phyloP scores from a whole-genome alignment of 2,888 invertebrate species.

The Litoditis marina region DNA sequence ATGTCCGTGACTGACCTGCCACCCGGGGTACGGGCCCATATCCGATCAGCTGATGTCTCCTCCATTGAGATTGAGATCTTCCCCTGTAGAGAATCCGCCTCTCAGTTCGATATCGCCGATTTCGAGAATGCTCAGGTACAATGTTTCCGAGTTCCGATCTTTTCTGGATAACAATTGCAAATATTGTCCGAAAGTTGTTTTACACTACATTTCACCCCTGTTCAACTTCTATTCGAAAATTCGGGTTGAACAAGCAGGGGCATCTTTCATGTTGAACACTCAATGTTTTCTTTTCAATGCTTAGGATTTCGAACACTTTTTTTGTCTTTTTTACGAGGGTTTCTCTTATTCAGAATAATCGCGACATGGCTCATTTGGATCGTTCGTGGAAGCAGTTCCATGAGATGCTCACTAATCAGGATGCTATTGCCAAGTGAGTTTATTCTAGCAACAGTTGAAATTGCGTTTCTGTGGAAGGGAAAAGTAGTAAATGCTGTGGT shows the following conservation, averaged over 20 bases:
- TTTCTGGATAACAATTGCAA: too few species aligned
- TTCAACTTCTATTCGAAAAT: too few species aligned
- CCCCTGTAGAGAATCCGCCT: conserved; percentile 7
- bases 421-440: conserved; percentile 4
- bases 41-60: conserved; percentile 5
- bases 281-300: too few species aligned
- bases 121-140: not conserved
- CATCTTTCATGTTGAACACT: too few species aligned
- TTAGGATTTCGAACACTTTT: too few species aligned
- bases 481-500: too few species aligned
- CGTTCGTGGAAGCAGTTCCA: conserved; percentile 16
- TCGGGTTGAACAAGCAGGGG: too few species aligned
- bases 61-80: conserved; percentile 1
- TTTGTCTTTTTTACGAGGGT: too few species aligned
- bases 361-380: conserved; percentile 15
- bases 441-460: not conserved
- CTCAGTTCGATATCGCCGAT: not conserved
- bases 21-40: not conserved
- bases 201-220: too few species aligned
- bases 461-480: not conserved
- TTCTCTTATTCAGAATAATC: conserved; percentile 4
- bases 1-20: conserved; percentile 4
- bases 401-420: conserved; percentile 19
- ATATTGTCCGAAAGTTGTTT: too few species aligned
- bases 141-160: too few species aligned